Percentiles rank a stretch among this genome's conserved stretches.
Conservation (phyloP, 2,113 vertebrate genomes). For the Pseudois nayaur region DNA sequence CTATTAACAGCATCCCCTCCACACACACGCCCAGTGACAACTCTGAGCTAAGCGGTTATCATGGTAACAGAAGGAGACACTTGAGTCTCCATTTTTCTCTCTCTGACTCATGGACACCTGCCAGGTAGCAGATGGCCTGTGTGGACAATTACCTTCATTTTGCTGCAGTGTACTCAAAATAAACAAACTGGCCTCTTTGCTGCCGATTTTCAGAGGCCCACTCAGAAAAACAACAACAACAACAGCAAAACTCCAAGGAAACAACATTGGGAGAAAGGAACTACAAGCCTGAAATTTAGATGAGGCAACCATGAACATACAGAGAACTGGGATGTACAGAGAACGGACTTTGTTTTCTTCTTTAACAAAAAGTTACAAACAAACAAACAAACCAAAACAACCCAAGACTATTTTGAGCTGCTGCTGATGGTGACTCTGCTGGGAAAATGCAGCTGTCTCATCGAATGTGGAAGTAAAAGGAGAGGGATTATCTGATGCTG, state of each 20-base stretch:
- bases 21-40: background rate
- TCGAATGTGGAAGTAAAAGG: accelerated
- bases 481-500: background rate
- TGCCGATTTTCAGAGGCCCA: slow-evolving; percentile 49
- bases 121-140: slow-evolving; percentile 83
- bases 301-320: background rate
- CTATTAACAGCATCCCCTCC: background rate
- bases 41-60: background rate
- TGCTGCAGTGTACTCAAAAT: slow-evolving; percentile 73
- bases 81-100: slow-evolving; percentile 59
- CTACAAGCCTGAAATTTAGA: background rate
- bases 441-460: background rate
- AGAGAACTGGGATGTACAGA: background rate
- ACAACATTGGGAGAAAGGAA: background rate
- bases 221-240: background rate
- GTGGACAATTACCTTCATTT: slow-evolving; percentile 80
- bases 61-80: slow-evolving; percentile 69
- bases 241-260: background rate
- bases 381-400: background rate
- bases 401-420: background rate
- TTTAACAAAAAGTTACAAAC: background rate
- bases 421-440: accelerated
- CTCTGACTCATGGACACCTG: slow-evolving; percentile 74
- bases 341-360: background rate
- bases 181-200: slow-evolving; percentile 78